Evolutionary conservation across 2,888 invertebrate genomes (phyloP).

Genomic region (Arge pagana): DNA sequence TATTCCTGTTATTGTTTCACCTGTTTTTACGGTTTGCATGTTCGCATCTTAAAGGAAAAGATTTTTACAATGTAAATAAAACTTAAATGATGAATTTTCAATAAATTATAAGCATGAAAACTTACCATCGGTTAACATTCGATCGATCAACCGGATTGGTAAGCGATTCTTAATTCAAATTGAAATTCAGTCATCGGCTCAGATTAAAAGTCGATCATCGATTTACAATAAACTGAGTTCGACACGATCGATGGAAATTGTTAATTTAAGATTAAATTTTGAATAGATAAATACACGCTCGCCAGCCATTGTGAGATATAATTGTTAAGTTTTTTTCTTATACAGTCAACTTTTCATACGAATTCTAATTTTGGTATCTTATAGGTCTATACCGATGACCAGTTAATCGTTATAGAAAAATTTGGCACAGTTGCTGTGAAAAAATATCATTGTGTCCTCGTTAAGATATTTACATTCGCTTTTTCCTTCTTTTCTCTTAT

Average conservation of each 20-base stretch:
- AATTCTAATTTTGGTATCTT: constrained; percentile 13
- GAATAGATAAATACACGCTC: constrained; percentile 7
- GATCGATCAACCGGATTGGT: no score
- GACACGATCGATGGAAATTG: not conserved
- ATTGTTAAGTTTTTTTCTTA: not conserved
- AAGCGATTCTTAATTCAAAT: no score
- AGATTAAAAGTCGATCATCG: not conserved
- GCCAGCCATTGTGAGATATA: not conserved
- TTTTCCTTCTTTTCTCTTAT: not conserved
- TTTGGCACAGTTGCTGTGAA: constrained; percentile 48
- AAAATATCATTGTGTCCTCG: constrained; percentile 40
- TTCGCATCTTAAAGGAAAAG: no score
- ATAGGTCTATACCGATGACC: not conserved
- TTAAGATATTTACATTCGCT: not conserved
- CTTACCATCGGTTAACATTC: no score
- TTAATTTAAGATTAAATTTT: not conserved
- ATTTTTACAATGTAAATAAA: no score
- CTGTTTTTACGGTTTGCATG: no score
- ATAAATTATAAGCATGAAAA: no score
- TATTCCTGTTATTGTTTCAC: no score
- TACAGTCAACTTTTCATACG: no score
- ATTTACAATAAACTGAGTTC: not conserved
- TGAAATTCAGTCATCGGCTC: not conserved
- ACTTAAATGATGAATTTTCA: no score
- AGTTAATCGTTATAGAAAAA: constrained; percentile 31